phyloP scores from a whole-genome alignment of 1,140 invertebrate species.

The Uloborus diversus region DNA sequence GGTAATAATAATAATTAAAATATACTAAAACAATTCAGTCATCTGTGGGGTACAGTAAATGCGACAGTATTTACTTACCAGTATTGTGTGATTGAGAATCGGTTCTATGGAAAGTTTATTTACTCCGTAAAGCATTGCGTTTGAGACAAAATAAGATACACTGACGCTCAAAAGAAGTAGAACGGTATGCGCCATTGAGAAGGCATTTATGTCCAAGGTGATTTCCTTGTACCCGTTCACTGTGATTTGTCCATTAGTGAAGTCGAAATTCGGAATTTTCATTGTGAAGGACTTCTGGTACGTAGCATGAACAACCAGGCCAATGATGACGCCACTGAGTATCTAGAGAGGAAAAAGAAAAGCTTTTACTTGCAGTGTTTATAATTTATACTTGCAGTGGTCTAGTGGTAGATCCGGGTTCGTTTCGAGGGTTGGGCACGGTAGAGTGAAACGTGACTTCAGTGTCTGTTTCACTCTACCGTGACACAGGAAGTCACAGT shows the following conservation, averaged over 20 bases:
- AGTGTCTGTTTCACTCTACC: no score
- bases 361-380: background rate
- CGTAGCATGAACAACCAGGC: conserved; percentile 10
- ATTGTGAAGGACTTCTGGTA: conserved; percentile 9
- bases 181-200: conserved; percentile 10
- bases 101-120: conserved; percentile 1
- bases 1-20: no score
- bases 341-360: background rate
- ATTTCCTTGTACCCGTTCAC: no score
- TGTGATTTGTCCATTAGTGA: background rate
- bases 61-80: no score
- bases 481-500: no score
- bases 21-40: no score
- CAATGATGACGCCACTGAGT: background rate
- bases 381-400: no score
- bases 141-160: conserved; percentile 13
- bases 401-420: no score
- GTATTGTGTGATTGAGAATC: background rate
- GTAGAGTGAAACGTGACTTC: no score
- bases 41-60: no score
- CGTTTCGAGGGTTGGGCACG: no score
- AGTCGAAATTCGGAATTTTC: background rate
- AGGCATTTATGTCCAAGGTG: background rate
- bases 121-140: conserved; percentile 2
- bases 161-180: background rate